These are phyloP conservation scores for Diabrotica undecimpunctata DNA, from an alignment of 1,140 invertebrate genomes.

Conservation along the genomic window DNA sequence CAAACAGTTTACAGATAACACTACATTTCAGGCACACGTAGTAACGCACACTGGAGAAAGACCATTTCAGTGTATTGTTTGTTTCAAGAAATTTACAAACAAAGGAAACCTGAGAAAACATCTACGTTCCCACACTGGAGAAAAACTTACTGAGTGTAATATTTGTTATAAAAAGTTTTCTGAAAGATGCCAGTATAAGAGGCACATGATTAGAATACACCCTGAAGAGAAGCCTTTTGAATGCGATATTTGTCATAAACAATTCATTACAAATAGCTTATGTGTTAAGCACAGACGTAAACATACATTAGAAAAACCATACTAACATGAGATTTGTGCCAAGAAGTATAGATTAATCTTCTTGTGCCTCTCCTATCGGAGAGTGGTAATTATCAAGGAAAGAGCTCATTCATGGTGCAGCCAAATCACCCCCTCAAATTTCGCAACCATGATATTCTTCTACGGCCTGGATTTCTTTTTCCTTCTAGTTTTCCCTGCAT, in stretches of 20 bases:
- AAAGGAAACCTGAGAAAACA: background rate
- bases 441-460: no score
- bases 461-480: no score
- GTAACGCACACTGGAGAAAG: background rate
- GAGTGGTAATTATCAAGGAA: no score
- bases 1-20: background rate
- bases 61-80: background rate
- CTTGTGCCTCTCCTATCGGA: no score
- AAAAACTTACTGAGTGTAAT: background rate
- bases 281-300: no score
- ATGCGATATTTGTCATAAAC: conserved; percentile 53
- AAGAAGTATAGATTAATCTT: no score
- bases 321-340: no score
- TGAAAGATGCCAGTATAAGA: background rate
- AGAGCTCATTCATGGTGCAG: no score
- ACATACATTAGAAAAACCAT: no score
- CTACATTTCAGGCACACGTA: conserved; percentile 16
- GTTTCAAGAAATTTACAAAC: background rate
- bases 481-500: no score
- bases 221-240: conserved; percentile 49
- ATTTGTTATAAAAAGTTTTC: background rate
- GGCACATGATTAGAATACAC: conserved; percentile 49
- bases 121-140: background rate
- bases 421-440: no score
- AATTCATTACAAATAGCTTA: conserved; percentile 47